phyloP scores from a whole-genome alignment of 92 coral and sea anemone species.

The Parazoanthus darwini region DNA sequence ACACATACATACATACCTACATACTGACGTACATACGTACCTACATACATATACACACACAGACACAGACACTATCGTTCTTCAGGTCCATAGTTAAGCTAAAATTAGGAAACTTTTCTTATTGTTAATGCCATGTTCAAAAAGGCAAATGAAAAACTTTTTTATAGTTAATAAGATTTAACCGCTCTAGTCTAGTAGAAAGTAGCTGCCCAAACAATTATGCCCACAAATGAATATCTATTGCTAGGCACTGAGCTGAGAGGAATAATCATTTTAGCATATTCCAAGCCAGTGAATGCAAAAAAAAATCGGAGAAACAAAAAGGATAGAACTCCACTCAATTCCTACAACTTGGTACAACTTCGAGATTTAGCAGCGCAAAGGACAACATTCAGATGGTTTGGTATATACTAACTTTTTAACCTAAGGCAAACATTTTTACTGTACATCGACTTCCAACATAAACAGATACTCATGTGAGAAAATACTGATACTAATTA shows the following conservation, averaged over 20 bases:
- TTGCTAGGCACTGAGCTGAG: neutral
- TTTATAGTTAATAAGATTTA: neutral
- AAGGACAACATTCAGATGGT: too few relatives aligned
- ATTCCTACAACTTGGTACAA: neutral
- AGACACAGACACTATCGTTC: neutral
- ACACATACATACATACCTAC: neutral
- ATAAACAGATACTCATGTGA: too few relatives aligned
- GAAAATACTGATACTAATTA: too few relatives aligned
- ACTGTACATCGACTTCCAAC: too few relatives aligned
- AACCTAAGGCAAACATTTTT: too few relatives aligned
- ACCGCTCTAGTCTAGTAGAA: neutral
- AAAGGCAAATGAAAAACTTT: neutral
- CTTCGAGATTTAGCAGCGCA: too few relatives aligned
- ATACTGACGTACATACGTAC: neutral
- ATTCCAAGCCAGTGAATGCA: neutral
- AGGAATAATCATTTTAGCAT: neutral
- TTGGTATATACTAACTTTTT: too few relatives aligned
- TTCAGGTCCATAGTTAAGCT: neutral
- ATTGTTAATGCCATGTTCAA: too few relatives aligned
- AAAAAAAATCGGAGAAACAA: too few relatives aligned
- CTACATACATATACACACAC: neutral
- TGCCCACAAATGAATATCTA: neutral
- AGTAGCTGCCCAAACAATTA: neutral
- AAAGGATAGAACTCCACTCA: too few relatives aligned
- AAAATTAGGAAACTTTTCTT: neutral